Base-by-base conservation (phyloP, 1,140 invertebrate species). In the Lepidurus apus region DNA sequence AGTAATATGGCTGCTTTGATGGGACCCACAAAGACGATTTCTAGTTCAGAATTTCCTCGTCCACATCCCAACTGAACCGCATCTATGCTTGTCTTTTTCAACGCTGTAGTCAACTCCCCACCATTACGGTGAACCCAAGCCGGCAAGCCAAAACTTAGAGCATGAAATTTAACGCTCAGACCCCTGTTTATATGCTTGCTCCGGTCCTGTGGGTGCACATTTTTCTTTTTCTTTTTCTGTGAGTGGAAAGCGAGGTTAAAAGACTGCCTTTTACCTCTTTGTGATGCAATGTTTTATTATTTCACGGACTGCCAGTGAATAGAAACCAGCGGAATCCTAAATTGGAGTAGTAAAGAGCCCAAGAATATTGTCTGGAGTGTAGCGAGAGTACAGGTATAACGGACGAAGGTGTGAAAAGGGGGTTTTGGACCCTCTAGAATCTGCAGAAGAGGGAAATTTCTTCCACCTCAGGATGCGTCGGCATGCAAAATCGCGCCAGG, bases 1-100 rank as follows among this genome's bases (percentile, higher is more conserved):
- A 65, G 53, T 65, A 65, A 65, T 65, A 65, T 65, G 53, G 53
- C 53, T 65, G 53, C 53, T 65, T 65, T 65, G 53, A 65, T 65
- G 53, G 53, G 53, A n/a, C 34, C 34, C 34, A 34, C 34, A 34
- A 34, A 34, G 34, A 34, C 34, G 34, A 34, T 34, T 34, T 34
- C 34, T 34, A 34, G 34, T 34, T 34, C 34, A 34, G 4, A 34
- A 34, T 34, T 34, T 34, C 34, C 34, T 34, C 34, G 34, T 34
- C 34, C 34, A 3, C 34, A 34, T 34, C 34, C 34, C 1, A 34
- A 34, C 34, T 34, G 34, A 34, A 34, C 0, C 34, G 34, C 34
- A 34, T 34, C 34, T 34, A 34, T 34, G 34, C 34, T 34, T 34
- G 34, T 34, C 34, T 34, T 34, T 34, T 34, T 34, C 34, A 34